phyloP scores from a whole-genome alignment of 1,140 invertebrate species.

The Carcinoscorpius rotundicauda region DNA sequence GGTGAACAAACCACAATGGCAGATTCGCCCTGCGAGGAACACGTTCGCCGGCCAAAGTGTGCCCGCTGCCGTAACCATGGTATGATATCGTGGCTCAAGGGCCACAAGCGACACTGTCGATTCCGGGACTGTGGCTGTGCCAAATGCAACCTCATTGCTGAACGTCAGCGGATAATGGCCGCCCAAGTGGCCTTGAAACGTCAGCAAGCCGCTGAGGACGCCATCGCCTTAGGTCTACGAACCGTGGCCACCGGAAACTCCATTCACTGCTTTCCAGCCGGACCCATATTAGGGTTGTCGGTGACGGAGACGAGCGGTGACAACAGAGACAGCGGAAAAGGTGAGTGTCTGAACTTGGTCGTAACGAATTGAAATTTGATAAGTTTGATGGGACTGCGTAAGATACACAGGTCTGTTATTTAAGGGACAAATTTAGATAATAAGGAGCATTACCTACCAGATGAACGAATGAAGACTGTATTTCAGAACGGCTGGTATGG shows the following conservation, averaged over 20 bases:
- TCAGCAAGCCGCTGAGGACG: constrained; percentile 94
- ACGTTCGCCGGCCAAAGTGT: constrained; percentile 57
- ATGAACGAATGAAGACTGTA: no score
- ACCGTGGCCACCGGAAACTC: constrained; percentile 75
- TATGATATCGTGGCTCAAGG: constrained; percentile 84
- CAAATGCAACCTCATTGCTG: constrained; percentile 83
- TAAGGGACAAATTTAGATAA: no score
- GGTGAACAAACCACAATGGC: no score
- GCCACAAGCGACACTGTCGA: constrained; percentile 83
- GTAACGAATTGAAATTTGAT: no score
- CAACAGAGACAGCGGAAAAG: no score
- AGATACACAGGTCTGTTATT: no score
- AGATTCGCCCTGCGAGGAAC: no score
- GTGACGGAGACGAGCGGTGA: constrained; percentile 22
- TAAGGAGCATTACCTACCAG: no score
- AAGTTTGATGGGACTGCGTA: no score
- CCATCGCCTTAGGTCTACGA: constrained; percentile 80
- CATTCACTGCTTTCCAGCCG: constrained; percentile 62
- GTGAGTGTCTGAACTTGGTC: no score
- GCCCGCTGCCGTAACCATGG: constrained; percentile 91
- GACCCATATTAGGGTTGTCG: constrained; percentile 68
- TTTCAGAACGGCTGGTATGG: no score
- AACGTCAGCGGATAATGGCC: constrained; percentile 94
- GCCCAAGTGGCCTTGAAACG: constrained; percentile 92
- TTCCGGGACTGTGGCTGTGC: constrained; percentile 75